Percentiles rank a stretch among this genome's conserved stretches.
Evolutionary conservation across 2,113 vertebrate genomes (phyloP).

Genomic region (Rhea pennata): DNA sequence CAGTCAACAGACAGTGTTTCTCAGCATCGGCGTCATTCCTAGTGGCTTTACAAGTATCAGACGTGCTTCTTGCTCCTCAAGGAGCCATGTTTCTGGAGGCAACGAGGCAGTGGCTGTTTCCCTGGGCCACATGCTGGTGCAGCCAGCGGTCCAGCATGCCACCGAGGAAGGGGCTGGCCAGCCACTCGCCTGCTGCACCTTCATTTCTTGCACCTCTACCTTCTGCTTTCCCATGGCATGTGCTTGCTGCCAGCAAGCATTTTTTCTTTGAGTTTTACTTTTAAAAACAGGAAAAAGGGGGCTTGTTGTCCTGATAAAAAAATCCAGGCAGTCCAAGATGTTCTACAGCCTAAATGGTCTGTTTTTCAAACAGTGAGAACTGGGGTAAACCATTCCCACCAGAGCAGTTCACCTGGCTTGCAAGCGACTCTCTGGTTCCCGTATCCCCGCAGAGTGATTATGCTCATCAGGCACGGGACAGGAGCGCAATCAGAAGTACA

Average conservation of each 20-base stretch:
- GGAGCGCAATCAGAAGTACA: neutral
- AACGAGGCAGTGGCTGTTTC: neutral
- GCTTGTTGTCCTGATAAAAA: neutral
- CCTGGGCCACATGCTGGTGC: neutral
- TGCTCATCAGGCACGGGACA: neutral
- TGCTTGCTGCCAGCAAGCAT: neutral
- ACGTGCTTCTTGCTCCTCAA: neutral
- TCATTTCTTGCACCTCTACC: neutral
- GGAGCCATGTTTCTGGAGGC: rapidly evolving
- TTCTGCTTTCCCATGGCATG: neutral
- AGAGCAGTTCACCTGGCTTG: neutral
- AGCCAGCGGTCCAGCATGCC: neutral
- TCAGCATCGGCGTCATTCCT: neutral
- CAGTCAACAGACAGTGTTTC: neutral
- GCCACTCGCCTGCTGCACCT: neutral
- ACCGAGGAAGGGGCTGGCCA: neutral
- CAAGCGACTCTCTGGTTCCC: neutral
- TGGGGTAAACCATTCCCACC: neutral
- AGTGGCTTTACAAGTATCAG: neutral
- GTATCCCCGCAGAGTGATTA: neutral
- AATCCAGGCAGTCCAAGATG: neutral
- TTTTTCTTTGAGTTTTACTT: neutral
- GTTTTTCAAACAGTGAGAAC: neutral
- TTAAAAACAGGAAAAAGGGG: neutral
- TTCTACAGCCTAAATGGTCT: neutral